Evolutionary conservation across 2,113 vertebrate genomes (phyloP).

Genomic region (Merops nubicus): DNA sequence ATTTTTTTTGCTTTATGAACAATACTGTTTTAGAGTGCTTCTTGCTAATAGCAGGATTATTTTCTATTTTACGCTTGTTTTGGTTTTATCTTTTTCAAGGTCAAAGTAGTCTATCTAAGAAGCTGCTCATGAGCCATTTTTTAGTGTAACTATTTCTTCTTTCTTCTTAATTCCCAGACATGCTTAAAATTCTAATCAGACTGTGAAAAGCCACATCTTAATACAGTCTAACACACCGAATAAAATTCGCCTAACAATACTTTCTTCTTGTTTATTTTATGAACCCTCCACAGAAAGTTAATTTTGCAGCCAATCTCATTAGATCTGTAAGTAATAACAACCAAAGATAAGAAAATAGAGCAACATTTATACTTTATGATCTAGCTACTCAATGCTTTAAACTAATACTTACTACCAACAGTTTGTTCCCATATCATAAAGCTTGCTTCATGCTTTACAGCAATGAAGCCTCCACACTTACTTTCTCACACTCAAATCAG

Average conservation of each 20-base stretch:
- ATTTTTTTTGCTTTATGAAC: background rate
- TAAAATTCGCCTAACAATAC: conserved; percentile 56
- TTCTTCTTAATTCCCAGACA: conserved; percentile 64
- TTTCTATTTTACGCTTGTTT: conserved; percentile 14
- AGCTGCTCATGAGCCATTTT: conserved; percentile 17
- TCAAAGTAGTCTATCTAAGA: conserved; percentile 49
- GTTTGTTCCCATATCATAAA: background rate
- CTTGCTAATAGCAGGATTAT: background rate
- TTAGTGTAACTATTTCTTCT: conserved; percentile 6
- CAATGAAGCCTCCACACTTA: background rate
- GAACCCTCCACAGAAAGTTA: conserved; percentile 59
- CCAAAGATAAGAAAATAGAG: conserved; percentile 27
- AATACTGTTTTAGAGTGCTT: background rate
- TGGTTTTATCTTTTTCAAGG: conserved; percentile 72
- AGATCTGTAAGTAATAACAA: conserved; percentile 48
- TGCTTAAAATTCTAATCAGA: conserved; percentile 75
- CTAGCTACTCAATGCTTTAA: background rate
- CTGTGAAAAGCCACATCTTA: conserved; percentile 9
- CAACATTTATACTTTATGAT: background rate
- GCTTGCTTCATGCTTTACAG: background rate
- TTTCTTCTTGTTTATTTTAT: conserved; percentile 69
- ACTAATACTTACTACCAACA: background rate
- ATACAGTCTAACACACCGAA: conserved; percentile 39
- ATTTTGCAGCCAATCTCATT: conserved; percentile 64
- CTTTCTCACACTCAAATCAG: background rate